A percentile compares a stretch with the other conserved stretches of the same genome.
Evolutionary conservation across 2,888 invertebrate genomes (phyloP).

Genomic region (Eumerus sabulonum): DNA sequence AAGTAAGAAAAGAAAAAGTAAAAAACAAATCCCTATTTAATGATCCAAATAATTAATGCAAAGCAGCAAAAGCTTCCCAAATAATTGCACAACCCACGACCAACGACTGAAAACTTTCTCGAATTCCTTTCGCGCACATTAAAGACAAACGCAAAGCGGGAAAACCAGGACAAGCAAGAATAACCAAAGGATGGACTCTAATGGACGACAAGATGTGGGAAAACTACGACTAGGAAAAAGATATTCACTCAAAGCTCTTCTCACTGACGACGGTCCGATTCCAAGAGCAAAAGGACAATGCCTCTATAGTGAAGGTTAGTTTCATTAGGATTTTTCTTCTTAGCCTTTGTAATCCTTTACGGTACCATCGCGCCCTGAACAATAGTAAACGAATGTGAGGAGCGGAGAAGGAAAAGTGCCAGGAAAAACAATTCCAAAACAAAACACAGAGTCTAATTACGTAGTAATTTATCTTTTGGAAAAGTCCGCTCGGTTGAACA

Average conservation of each 20-base stretch:
- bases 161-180: slow-evolving; percentile 21
- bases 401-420: background rate
- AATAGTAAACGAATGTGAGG: slow-evolving; percentile 33
- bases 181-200: slow-evolving; percentile 46
- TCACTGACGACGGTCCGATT: slow-evolving; percentile 20
- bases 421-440: slow-evolving; percentile 16
- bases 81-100: slow-evolving; percentile 51
- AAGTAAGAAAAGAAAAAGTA: too few relatives aligned
- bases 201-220: slow-evolving; percentile 27
- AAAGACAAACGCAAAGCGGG: slow-evolving; percentile 21
- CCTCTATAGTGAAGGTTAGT: too few relatives aligned
- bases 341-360: slow-evolving; percentile 2
- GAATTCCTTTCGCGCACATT: slow-evolving; percentile 40
- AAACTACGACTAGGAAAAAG: slow-evolving; percentile 22
- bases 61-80: slow-evolving; percentile 62
- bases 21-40: slow-evolving; percentile 36
- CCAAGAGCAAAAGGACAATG: slow-evolving; percentile 9
- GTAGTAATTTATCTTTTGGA: slow-evolving; percentile 64
- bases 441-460: slow-evolving; percentile 63
- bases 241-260: slow-evolving; percentile 46
- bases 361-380: background rate
- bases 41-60: slow-evolving; percentile 67
- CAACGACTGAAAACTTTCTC: slow-evolving; percentile 51
- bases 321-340: too few relatives aligned
- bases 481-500: slow-evolving; percentile 37